Conservation (phyloP, 2,888 invertebrate genomes). For the Sylvicola cinctus region DNA sequence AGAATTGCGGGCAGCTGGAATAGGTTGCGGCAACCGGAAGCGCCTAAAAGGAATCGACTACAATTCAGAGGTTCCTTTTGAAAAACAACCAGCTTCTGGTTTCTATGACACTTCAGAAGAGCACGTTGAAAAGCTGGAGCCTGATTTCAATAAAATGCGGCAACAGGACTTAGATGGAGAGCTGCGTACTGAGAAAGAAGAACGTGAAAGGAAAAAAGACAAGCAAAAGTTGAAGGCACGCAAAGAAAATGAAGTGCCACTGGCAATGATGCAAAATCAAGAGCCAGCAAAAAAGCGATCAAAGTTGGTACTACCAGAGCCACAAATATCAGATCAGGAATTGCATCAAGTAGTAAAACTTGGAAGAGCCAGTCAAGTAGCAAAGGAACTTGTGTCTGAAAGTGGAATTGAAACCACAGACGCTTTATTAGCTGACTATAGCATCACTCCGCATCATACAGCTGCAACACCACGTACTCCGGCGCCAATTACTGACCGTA, state of each 20-base stretch:
- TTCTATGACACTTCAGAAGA: conserved; percentile 92
- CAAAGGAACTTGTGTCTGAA: conserved; percentile 69
- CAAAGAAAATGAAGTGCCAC: conserved; percentile 89
- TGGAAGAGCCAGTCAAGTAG: conserved; percentile 76
- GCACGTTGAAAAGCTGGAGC: conserved; percentile 66
- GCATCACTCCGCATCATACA: conserved; percentile 47
- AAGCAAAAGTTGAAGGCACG: conserved; percentile 87
- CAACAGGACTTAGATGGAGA: conserved; percentile 91
- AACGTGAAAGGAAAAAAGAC: conserved; percentile 81
- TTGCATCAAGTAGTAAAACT: conserved; percentile 75
- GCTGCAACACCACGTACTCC: conserved; percentile 72
- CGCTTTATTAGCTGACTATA: conserved; percentile 78
- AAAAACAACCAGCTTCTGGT: conserved; percentile 78
- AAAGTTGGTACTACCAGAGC: conserved; percentile 87
- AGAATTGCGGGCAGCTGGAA: conserved; percentile 92
- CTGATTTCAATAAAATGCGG: conserved; percentile 72
- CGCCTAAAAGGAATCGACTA: conserved; percentile 83
- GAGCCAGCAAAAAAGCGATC: conserved; percentile 84
- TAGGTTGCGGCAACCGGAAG: conserved; percentile 30
- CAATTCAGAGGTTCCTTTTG: conserved; percentile 93
- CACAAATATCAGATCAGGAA: conserved; percentile 84
- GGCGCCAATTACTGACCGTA: conserved; percentile 59
- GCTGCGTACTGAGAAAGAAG: conserved; percentile 74
- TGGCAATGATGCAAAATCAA: conserved; percentile 67
- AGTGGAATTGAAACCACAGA: conserved; percentile 60